These are phyloP conservation scores for Malurus alboscapulatus DNA, from an alignment of 2,113 vertebrate genomes.

Conservation along the genomic window DNA sequence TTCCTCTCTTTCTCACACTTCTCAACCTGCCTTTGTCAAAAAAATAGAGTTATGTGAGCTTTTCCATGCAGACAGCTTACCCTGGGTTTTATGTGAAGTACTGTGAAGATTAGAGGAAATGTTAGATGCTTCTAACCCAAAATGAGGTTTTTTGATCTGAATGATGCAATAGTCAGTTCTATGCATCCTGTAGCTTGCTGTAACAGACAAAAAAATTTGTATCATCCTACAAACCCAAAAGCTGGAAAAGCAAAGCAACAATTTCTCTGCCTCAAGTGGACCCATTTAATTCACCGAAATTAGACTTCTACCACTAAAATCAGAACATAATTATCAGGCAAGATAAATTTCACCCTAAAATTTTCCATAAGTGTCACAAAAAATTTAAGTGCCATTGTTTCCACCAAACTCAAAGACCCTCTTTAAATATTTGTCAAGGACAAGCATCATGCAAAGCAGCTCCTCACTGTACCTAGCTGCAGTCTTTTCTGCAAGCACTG, in stretches of 20 bases:
- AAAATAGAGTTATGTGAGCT: constrained; percentile 2
- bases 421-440: neutral
- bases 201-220: neutral
- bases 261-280: neutral
- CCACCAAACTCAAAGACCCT: neutral
- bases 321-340: neutral
- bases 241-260: neutral
- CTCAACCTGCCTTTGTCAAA: constrained; percentile 2
- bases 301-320: neutral
- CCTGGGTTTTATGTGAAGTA: neutral
- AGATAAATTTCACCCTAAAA: neutral
- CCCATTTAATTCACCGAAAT: neutral
- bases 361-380: neutral
- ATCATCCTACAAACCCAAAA: neutral
- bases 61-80: neutral
- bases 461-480: neutral
- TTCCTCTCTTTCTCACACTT: constrained; percentile 44
- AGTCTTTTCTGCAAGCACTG: neutral
- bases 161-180: neutral
- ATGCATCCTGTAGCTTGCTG: neutral
- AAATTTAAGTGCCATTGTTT: neutral
- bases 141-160: neutral
- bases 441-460: neutral
- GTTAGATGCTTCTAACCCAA: neutral
- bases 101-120: neutral